Conservation (phyloP, 1,140 invertebrate species). For the Aphelenchoides besseyi region DNA sequence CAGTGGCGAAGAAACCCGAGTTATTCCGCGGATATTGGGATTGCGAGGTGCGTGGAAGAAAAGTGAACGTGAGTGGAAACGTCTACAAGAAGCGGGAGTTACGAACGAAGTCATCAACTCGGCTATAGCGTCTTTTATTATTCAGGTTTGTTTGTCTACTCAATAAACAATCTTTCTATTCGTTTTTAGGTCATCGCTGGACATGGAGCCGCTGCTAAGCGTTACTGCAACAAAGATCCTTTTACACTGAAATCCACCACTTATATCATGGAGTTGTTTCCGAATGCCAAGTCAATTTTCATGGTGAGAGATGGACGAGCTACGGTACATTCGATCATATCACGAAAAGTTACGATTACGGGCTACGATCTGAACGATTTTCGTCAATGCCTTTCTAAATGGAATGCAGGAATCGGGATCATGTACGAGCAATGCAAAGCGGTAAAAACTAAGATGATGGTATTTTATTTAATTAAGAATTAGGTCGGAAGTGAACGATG, state of each 20-base stretch:
- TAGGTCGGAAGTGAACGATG: slow-evolving; percentile 79
- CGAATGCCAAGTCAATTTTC: slow-evolving; percentile 86
- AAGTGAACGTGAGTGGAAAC: slow-evolving; percentile 77
- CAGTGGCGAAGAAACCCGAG: slow-evolving; percentile 72
- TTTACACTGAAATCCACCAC: slow-evolving; percentile 90
- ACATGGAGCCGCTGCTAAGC: slow-evolving; percentile 84
- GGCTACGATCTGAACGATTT: slow-evolving; percentile 91
- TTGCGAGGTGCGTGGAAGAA: slow-evolving; percentile 87
- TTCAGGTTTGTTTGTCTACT: slow-evolving; percentile 69
- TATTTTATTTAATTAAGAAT: too few species aligned
- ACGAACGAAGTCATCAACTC: slow-evolving; percentile 84
- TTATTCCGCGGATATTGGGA: slow-evolving; percentile 87
- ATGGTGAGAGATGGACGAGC: slow-evolving; percentile 96
- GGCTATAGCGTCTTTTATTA: slow-evolving; percentile 89
- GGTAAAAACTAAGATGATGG: too few species aligned
- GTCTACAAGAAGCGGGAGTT: slow-evolving; percentile 78
- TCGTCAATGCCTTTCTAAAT: slow-evolving; percentile 86
- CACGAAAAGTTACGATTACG: slow-evolving; percentile 90
- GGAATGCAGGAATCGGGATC: slow-evolving; percentile 87
- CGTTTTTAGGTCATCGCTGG: slow-evolving; percentile 74
- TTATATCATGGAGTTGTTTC: slow-evolving; percentile 70
- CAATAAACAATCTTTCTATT: neutral
- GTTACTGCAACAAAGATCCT: slow-evolving; percentile 96
- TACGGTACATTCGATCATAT: slow-evolving; percentile 94
- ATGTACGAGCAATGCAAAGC: slow-evolving; percentile 70